Evolutionary conservation across 37 sponge, comb jelly and placozoan genomes (phyloP), one percentile per base, ranked within the genome.

Genomic region (Halichondria panicea): DNA sequence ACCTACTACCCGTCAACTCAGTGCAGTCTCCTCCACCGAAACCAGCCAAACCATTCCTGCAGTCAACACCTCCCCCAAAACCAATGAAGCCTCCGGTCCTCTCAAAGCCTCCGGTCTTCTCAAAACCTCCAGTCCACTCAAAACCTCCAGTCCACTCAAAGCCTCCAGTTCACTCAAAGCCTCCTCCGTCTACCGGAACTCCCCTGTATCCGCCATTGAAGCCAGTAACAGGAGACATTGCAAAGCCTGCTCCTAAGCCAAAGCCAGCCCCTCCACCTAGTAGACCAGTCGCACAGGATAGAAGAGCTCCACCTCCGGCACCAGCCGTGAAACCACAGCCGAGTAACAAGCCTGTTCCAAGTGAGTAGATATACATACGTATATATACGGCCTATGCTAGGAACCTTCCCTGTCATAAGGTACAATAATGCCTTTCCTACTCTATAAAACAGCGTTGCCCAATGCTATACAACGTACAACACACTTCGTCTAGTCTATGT

Each of bases 61-160:
- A 21, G 15, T 15, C 52, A 48, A 48, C 15, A 15, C 11, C 52
- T 18, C 60, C 60, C 31, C 4, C 63, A 9, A 28, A 22, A 32
- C 34, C 63, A 3, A 22, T n/a, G 2, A 50, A 72, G 42, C 59
- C 73, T n/a, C n/a, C n/a, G n/a, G n/a, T n/a, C n/a, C n/a, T n/a
- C n/a, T n/a, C n/a, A n/a, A 50, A 72, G 42, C 59, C 73, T n/a
- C n/a, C n/a, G n/a, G n/a, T n/a, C n/a, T n/a, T n/a, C n/a, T n/a
- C n/a, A n/a, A 50, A 72, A 43, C 71, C 71, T 12, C 3, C 71
- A 21, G 54, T 54, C 5, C 54, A 24, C 68, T 30, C 65, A 64
- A 15, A 19, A 5, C 71, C 71, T 48, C 27, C 9, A 21, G 54
- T 54, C 5, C 54, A 24, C 68, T 30, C 65, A 64, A 15, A 19